phyloP scores from a whole-genome alignment of 2,888 invertebrate genomes.

The Dryocosmus kuriphilus region DNA sequence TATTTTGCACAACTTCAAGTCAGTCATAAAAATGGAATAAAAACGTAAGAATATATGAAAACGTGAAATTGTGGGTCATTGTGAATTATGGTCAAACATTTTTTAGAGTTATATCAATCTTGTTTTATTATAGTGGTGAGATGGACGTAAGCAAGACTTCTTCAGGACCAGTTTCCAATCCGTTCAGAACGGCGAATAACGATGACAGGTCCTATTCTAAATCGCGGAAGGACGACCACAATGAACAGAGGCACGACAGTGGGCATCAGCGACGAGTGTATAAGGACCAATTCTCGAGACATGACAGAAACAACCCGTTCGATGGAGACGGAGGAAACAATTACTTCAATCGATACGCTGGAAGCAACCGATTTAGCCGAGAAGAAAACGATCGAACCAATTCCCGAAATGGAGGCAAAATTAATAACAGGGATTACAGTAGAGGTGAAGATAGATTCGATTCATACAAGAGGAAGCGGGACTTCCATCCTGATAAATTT shows the following conservation, averaged over 20 bases:
- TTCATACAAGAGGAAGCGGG: constrained; percentile 51
- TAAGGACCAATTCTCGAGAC: constrained; percentile 10
- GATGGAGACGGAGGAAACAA: constrained; percentile 47
- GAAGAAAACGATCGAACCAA: constrained; percentile 60
- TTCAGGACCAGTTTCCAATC: constrained; percentile 9
- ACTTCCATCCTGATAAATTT: constrained; percentile 59
- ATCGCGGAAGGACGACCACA: constrained; percentile 66
- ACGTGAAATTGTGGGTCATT: background rate
- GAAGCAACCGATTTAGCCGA: constrained; percentile 50
- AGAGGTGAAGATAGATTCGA: constrained; percentile 48
- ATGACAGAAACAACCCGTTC: constrained; percentile 9
- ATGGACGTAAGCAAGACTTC: background rate
- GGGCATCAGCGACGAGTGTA: constrained; percentile 52
- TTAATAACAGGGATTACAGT: constrained; percentile 43
- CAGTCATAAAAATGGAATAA: background rate
- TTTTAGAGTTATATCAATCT: background rate
- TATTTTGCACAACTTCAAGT: background rate
- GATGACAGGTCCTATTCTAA: constrained; percentile 54
- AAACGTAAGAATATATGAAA: background rate
- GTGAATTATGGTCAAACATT: no score
- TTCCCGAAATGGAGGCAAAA: constrained; percentile 52
- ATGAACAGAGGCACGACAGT: constrained; percentile 65
- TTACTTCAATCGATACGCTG: constrained; percentile 41
- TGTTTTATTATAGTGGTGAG: constrained; percentile 3
- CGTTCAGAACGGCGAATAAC: constrained; percentile 14